A percentile compares a stretch with the other conserved stretches of the same genome.
These are phyloP conservation scores for Tenthredo scrophulariae DNA, from an alignment of 2,888 invertebrate species.

Conservation along the genomic window DNA sequence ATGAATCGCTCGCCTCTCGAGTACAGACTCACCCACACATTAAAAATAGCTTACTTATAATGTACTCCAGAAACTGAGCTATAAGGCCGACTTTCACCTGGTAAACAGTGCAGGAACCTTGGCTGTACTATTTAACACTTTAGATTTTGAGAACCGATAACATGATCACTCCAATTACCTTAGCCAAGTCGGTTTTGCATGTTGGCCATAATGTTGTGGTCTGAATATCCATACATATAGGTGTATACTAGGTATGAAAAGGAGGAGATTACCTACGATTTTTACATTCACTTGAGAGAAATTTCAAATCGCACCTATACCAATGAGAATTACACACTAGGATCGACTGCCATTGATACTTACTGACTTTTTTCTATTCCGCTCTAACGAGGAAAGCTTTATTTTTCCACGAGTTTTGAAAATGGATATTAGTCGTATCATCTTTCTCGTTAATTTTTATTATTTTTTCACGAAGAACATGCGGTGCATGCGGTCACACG, in stretches of 20 bases:
- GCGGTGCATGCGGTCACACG: constrained; percentile 8
- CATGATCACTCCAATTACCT: constrained; percentile 21
- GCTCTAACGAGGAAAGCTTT: not conserved
- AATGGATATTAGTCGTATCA: not conserved
- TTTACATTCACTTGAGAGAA: not conserved
- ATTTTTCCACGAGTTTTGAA: not conserved
- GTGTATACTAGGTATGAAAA: not conserved
- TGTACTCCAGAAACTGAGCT: not conserved
- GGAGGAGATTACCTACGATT: not conserved
- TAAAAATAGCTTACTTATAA: not conserved
- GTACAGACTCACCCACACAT: not conserved
- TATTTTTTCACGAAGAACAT: not conserved
- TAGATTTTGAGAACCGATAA: constrained; percentile 41
- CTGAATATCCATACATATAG: not conserved
- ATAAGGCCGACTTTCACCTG: constrained; percentile 36
- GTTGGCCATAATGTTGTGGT: not conserved
- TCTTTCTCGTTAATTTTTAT: constrained; percentile 1
- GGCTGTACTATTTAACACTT: constrained; percentile 24
- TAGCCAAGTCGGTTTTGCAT: constrained; percentile 33
- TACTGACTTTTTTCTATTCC: not conserved
- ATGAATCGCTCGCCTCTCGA: constrained; percentile 5
- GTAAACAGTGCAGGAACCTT: constrained; percentile 29
- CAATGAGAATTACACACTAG: not conserved
- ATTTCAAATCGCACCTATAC: not conserved
- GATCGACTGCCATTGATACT: not conserved